These are phyloP conservation scores for Micropterix aruncella DNA, from an alignment of 2,888 invertebrate species.

Conservation along the genomic window DNA sequence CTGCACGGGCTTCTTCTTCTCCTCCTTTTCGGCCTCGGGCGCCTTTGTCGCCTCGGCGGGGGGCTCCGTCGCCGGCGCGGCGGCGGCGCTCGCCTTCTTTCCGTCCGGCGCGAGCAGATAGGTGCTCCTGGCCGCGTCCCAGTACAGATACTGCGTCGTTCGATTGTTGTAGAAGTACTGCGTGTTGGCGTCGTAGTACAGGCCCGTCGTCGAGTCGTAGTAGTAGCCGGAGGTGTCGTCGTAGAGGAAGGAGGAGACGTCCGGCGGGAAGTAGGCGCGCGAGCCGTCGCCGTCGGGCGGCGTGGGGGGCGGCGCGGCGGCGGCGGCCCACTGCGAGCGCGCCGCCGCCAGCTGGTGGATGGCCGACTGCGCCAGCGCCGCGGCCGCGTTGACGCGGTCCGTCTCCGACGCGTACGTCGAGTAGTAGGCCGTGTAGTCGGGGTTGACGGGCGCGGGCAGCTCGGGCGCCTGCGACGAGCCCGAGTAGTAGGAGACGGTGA, in stretches of 20 bases:
- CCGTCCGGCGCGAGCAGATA: slow-evolving; percentile 39
- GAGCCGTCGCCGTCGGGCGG: slow-evolving; percentile 48
- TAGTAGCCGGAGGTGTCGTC: slow-evolving; percentile 95
- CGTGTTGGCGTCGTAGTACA: slow-evolving; percentile 93
- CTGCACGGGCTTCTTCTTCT: slow-evolving; percentile 55
- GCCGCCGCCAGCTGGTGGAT: slow-evolving; percentile 44
- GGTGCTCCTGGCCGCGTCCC: slow-evolving; percentile 65
- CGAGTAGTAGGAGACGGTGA: slow-evolving; percentile 38
- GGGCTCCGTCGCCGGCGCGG: slow-evolving; percentile 13
- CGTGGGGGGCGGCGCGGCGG: slow-evolving; percentile 22
- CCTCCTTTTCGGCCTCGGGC: slow-evolving; percentile 18
- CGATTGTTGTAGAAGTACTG: slow-evolving; percentile 94
- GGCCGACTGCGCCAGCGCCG: slow-evolving; percentile 81
- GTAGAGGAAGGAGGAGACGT: slow-evolving; percentile 82
- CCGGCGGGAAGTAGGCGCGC: slow-evolving; percentile 62
- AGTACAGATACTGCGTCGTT: slow-evolving; percentile 85
- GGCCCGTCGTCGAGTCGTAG: slow-evolving; percentile 81
- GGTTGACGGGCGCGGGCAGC: slow-evolving; percentile 18
- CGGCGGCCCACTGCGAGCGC: slow-evolving; percentile 31
- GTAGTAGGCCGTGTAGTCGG: slow-evolving; percentile 60
- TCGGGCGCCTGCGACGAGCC: slow-evolving; percentile 26
- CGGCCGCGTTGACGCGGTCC: slow-evolving; percentile 69
- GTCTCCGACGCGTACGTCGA: slow-evolving; percentile 45
- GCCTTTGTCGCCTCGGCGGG: slow-evolving; percentile 15
- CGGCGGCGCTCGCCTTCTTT: slow-evolving; percentile 18